phyloP scores from a whole-genome alignment of 1,140 invertebrate genomes.

The Trachymyrmex septentrionalis region DNA sequence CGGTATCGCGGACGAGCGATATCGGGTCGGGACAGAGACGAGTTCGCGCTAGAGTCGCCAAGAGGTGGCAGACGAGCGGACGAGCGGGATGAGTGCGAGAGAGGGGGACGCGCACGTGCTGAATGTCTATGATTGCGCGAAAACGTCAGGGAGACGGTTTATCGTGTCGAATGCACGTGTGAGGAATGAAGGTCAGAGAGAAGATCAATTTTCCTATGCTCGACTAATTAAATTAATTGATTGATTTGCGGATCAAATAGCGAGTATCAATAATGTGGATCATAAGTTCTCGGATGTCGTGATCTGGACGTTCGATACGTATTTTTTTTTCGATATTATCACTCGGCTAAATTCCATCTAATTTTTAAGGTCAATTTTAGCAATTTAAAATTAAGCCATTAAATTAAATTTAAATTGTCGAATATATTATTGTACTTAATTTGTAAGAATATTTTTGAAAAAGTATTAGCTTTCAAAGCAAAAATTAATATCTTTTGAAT shows the following conservation, averaged over 20 bases:
- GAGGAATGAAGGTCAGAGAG: neutral
- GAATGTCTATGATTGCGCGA: neutral
- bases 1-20: slow-evolving; percentile 24
- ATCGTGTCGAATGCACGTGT: neutral
- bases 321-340: neutral
- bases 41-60: no score
- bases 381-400: neutral
- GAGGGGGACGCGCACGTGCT: slow-evolving; percentile 11
- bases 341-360: neutral
- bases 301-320: neutral
- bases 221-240: slow-evolving; percentile 6
- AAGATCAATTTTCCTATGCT: neutral
- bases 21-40: neutral
- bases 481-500: neutral
- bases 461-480: neutral
- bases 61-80: neutral
- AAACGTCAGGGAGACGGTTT: neutral
- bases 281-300: neutral
- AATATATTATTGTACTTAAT: no score
- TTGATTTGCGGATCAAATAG: neutral
- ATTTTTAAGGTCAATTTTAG: neutral
- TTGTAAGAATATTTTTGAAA: neutral
- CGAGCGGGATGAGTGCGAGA: neutral
- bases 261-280: neutral
- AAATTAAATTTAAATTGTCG: neutral